Base-by-base conservation (phyloP, 1,140 invertebrate genomes). In the Prorops nasuta region DNA sequence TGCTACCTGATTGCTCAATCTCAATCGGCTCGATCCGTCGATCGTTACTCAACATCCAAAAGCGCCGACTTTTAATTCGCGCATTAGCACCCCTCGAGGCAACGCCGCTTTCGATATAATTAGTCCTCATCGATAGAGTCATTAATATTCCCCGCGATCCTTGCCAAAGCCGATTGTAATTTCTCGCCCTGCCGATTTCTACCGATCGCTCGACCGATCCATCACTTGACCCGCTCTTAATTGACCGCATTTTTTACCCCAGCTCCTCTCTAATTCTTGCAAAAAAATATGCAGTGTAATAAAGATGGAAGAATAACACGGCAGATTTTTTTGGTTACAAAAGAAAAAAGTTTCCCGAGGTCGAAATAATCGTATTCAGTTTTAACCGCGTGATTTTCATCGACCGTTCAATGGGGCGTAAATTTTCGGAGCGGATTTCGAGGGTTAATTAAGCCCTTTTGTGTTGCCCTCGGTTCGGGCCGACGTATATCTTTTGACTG, bases 1-100 rank as follows among this genome's bases (percentile, higher is more conserved):
- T 48, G 53, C 53, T 47, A 35, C 24, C 44, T 62, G 54, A 72
- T 72, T 69, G 65, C 64, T 69, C 69, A 67, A 67, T 72, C 61
- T 46, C 37, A 48, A 20, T 40, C 10, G 49, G 39, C 54, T 47
- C 56, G 60, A 64, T 63, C 56, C 58, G 20, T 49, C 47, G 60
- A 68, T 68, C 67, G 67, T 68, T 64, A 60, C 48, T 66, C 60
- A 60, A 56, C 56, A 42, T 31, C 48, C 49, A 65, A 67, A 64
- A 57, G 38, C 24, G 48, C 58, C 58, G 54, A 28, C 53, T 60
- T 57, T 67, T 60, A 62, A 68, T 66, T 68, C 58, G 40, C 55
- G 54, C 50, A 66, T 66, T 69, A 67, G 54, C 43, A 39, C 31
- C 28, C 54, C 44, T 49, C 31, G 50, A 51, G 31, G 40, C 48